Evolutionary conservation across 2,888 invertebrate genomes (phyloP).

Genomic region (Icerya purchasi): DNA sequence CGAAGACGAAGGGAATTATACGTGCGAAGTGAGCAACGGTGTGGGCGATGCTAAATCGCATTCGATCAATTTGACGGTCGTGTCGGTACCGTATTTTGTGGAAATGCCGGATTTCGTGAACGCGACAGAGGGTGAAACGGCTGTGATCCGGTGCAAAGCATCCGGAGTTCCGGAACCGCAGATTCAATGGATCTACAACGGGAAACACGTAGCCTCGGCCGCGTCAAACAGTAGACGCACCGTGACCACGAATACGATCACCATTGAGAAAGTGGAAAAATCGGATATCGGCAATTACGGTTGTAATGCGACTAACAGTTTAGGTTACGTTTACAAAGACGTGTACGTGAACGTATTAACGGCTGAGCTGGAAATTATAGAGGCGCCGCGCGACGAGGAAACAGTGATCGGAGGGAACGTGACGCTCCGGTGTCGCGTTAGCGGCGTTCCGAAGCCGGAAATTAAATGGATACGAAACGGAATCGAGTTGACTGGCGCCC

Average conservation of each 20-base stretch:
- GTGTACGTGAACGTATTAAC: slow-evolving; percentile 89
- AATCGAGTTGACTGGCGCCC: slow-evolving; percentile 71
- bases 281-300: slow-evolving; percentile 92
- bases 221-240: slow-evolving; percentile 47
- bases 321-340: slow-evolving; percentile 94
- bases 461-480: slow-evolving; percentile 76
- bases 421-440: slow-evolving; percentile 69
- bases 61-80: slow-evolving; percentile 55
- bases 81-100: slow-evolving; percentile 75
- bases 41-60: slow-evolving; percentile 67
- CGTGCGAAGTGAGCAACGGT: slow-evolving; percentile 82
- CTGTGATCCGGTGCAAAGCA: slow-evolving; percentile 69
- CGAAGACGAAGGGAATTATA: slow-evolving; percentile 77
- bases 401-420: slow-evolving; percentile 67
- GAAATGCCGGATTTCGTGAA: slow-evolving; percentile 68
- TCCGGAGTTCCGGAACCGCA: slow-evolving; percentile 75
- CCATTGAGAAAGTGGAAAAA: slow-evolving; percentile 56
- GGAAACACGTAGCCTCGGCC: slow-evolving; percentile 55
- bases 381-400: slow-evolving; percentile 55
- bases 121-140: slow-evolving; percentile 75
- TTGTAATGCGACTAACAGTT: slow-evolving; percentile 95
- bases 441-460: slow-evolving; percentile 86
- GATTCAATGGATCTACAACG: slow-evolving; percentile 92
- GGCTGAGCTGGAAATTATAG: slow-evolving; percentile 69
- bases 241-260: slow-evolving; percentile 46